Conservation (phyloP, 1,140 invertebrate species). For the Nomia melanderi region DNA sequence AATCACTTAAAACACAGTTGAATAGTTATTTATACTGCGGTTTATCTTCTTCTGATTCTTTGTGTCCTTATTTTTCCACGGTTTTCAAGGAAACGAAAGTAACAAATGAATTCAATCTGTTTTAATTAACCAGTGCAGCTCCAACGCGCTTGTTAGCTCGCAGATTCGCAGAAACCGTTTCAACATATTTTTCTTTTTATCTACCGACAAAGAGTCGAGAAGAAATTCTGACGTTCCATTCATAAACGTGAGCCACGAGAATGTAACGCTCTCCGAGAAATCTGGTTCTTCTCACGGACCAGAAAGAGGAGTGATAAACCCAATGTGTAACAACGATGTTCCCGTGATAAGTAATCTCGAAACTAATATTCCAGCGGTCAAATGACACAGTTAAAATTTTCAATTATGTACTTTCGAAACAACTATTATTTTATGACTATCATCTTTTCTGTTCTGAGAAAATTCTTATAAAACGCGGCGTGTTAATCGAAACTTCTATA, state of each 20-base stretch:
- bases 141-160: background rate
- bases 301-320: conserved; percentile 11
- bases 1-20: too few relatives aligned
- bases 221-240: background rate
- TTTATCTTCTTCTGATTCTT: too few relatives aligned
- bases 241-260: background rate
- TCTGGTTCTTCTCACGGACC: conserved; percentile 20
- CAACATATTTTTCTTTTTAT: background rate
- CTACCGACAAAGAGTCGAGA: background rate
- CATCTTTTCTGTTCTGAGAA: too few relatives aligned
- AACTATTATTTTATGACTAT: too few relatives aligned
- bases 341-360: background rate
- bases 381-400: too few relatives aligned
- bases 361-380: conserved; percentile 5
- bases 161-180: background rate
- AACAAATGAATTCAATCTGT: background rate
- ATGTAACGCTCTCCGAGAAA: background rate
- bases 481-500: too few relatives aligned
- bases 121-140: background rate
- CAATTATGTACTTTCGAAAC: too few relatives aligned
- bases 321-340: conserved; percentile 21
- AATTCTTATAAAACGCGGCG: too few relatives aligned
- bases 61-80: too few relatives aligned
- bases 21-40: too few relatives aligned
- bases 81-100: background rate